These are phyloP conservation scores for Cheilosia vulpina DNA, from an alignment of 2,888 invertebrate species.

Conservation along the genomic window DNA sequence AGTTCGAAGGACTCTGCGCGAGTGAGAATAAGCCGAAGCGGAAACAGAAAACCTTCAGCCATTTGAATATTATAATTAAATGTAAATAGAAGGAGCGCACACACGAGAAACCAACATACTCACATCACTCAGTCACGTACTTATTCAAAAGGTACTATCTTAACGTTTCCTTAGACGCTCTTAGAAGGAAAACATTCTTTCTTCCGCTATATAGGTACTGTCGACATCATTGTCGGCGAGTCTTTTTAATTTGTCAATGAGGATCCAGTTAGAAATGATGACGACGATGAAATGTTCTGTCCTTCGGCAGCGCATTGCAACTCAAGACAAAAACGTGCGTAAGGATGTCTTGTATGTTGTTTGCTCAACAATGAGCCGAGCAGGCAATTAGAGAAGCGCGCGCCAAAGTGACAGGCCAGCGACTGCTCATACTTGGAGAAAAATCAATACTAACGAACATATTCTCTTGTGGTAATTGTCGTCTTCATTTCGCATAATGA, in stretches of 20 bases:
- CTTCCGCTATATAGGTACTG: not conserved
- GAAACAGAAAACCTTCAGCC: conserved; percentile 46
- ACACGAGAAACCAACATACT: conserved; percentile 13
- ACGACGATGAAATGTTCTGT: conserved; percentile 45
- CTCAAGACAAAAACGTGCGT: conserved; percentile 52
- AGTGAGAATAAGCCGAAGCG: conserved; percentile 6
- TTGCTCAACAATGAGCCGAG: conserved; percentile 61
- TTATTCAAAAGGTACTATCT: conserved; percentile 11
- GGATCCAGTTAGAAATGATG: not conserved
- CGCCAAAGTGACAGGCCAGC: conserved; percentile 15
- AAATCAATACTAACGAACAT: not conserved
- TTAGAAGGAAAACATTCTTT: not conserved
- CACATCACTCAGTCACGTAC: conserved; percentile 9
- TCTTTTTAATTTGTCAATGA: conserved; percentile 6
- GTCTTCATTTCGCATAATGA: not conserved
- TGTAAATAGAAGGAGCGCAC: conserved; percentile 55
- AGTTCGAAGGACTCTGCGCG: conserved; percentile 6
- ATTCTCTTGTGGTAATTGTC: not conserved
- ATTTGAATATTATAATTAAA: conserved; percentile 75
- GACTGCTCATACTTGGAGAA: not conserved
- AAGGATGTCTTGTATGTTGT: conserved; percentile 54
- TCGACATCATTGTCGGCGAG: conserved; percentile 2
- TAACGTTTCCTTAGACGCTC: conserved; percentile 8
- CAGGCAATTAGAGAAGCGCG: conserved; percentile 53
- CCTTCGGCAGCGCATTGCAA: conserved; percentile 41